A percentile compares a stretch with the other conserved stretches of the same genome.
These are phyloP conservation scores for Gadopsis bispinosus DNA, from an alignment of 2,797 vertebrate species.

Conservation along the genomic window DNA sequence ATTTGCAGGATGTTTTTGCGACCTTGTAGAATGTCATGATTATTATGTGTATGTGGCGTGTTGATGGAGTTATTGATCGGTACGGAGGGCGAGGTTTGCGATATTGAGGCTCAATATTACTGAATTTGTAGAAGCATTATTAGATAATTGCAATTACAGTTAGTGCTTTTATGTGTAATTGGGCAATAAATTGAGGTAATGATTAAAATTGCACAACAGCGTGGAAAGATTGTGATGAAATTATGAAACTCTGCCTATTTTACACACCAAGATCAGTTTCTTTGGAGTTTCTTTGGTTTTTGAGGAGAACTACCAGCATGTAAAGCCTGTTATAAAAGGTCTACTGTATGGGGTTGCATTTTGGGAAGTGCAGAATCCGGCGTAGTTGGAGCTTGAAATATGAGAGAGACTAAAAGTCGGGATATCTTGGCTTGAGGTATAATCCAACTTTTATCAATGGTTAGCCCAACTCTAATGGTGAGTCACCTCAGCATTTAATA, in stretches of 20 bases:
- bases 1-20: conserved; percentile 27
- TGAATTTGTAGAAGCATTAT: neutral
- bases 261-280: no score
- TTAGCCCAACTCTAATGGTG: neutral
- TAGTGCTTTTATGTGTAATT: neutral
- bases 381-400: no score
- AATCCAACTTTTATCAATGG: neutral
- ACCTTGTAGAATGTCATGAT: conserved; percentile 8
- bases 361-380: no score
- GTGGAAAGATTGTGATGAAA: neutral
- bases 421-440: neutral
- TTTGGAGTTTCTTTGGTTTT: neutral
- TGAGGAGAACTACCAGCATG: neutral
- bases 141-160: neutral
- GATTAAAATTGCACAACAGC: neutral
- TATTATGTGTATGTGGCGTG: neutral
- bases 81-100: neutral
- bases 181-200: neutral
- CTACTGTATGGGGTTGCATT: neutral
- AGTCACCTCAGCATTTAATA: neutral
- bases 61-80: conserved; percentile 27
- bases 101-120: neutral
- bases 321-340: neutral
- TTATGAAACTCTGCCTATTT: neutral
- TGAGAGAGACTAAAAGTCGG: neutral